phyloP scores from a whole-genome alignment of 35 echinoderm and acorn worm species.

The Hemicentrotus pulcherrimus region DNA sequence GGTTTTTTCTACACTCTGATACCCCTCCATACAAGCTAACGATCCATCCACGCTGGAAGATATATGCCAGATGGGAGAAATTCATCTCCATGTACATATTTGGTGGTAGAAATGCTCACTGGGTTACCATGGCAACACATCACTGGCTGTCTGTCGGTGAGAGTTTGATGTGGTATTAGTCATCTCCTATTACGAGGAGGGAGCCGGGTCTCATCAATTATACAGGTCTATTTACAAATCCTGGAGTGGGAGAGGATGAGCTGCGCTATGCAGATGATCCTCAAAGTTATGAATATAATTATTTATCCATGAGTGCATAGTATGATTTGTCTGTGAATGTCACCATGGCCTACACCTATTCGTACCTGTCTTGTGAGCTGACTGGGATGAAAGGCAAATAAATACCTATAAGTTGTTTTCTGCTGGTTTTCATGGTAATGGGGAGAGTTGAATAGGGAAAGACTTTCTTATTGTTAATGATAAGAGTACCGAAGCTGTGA shows the following conservation, averaged over 20 bases:
- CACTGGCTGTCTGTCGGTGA: not conserved
- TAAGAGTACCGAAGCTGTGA: too few species aligned
- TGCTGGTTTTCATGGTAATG: too few species aligned
- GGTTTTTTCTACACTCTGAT: not conserved
- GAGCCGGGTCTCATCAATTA: not conserved
- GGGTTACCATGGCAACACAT: not conserved
- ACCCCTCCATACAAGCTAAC: not conserved
- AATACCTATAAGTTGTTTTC: too few species aligned
- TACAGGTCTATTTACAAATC: not conserved
- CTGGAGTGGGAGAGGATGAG: not conserved
- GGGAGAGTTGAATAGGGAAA: too few species aligned
- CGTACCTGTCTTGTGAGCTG: too few species aligned
- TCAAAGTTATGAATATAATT: not conserved
- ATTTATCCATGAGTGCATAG: not conserved
- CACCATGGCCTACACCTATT: too few species aligned
- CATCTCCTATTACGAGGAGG: not conserved
- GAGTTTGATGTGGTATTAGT: constrained; percentile 12
- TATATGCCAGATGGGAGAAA: not conserved
- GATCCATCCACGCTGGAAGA: not conserved
- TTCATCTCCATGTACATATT: not conserved
- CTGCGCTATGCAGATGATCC: not conserved
- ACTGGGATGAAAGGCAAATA: too few species aligned
- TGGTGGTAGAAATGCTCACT: constrained; percentile 8
- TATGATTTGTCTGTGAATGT: not conserved
- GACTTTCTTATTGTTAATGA: too few species aligned